phyloP scores from a whole-genome alignment of 2,113 vertebrate genomes.

The Mobula birostris region DNA sequence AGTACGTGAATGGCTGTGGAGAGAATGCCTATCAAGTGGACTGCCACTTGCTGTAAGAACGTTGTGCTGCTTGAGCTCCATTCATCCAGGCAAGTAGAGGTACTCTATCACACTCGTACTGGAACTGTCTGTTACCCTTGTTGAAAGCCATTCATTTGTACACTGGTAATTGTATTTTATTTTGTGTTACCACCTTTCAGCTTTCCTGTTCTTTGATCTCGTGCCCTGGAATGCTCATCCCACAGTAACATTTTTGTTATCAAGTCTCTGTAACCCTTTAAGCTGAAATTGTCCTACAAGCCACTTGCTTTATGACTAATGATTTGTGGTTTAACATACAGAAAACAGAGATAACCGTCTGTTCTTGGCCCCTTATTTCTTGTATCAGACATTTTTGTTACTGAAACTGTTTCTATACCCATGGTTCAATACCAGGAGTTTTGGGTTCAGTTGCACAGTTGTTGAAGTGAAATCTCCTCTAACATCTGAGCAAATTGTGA shows the following conservation, averaged over 20 bases:
- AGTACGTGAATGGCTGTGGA: no score
- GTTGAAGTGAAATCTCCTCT: no score
- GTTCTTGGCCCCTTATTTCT: background rate
- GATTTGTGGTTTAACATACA: background rate
- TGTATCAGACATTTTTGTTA: background rate
- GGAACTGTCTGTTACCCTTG: background rate
- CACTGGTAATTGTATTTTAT: background rate
- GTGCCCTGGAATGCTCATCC: background rate
- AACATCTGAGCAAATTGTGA: no score
- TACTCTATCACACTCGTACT: background rate
- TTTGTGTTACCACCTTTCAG: background rate
- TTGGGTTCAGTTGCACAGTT: no score
- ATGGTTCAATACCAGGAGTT: background rate
- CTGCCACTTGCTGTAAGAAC: no score
- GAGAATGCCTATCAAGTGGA: no score
- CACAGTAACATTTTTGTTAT: background rate
- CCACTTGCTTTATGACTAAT: background rate
- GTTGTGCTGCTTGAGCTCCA: no score
- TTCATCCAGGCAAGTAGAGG: no score
- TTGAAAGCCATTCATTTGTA: background rate
- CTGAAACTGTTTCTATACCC: background rate
- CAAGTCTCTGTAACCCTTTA: background rate
- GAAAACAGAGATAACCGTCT: background rate
- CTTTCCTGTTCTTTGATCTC: background rate
- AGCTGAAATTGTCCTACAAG: background rate